Base-by-base conservation (phyloP, 64 coral and sea anemone species). In the Catalaphyllia jardinei region DNA sequence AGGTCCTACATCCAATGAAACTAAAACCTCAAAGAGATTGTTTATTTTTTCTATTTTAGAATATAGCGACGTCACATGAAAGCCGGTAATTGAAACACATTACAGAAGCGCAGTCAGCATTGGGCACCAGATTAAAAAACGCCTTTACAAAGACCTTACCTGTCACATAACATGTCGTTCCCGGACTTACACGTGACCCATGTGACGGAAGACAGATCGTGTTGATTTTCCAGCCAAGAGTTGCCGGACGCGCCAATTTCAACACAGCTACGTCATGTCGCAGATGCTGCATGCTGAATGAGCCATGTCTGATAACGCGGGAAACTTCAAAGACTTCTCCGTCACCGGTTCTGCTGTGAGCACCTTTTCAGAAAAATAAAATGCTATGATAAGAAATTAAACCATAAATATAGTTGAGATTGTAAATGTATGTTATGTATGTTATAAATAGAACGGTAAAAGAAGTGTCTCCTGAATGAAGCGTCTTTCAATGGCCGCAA, bases 301-400 rank as follows among this genome's bases (percentile, higher is more conserved):
- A 52, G 31, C 24, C 16, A 82, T 94, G 92, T 24, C 31, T 76
- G 27, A 89, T 83, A 22, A 94, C 77, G 24, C 67, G 72, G 35
- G 87, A 14, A 24, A 94, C 74, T 15, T 78, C 18, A 9, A 84
- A 63, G 8, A 74, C 54, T 0, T 52, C 18, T 22, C 92, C 92
- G 19, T 79, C 73, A 20, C 51, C 31, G 18, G 60, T 29, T 49
- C 75, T 30, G n/a, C 18, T 42, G 19, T 89, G 87, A 89, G 87
- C 73, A 11, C 87, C 87, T 89, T 19, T 46, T 46, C 14, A 12
- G 17, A 60, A 31, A 25, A 73, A 31, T 12, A 29, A 27, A 1
- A 0, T 73, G 10, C 0, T 2, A 73, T 14, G 9, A 73, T 2
- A 73, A 73, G 71, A 73, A 79, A 35, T 35, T 35, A 35, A 35